Evolutionary conservation across 2,797 vertebrate species (phyloP).

Genomic region (Cuculus canorus): DNA sequence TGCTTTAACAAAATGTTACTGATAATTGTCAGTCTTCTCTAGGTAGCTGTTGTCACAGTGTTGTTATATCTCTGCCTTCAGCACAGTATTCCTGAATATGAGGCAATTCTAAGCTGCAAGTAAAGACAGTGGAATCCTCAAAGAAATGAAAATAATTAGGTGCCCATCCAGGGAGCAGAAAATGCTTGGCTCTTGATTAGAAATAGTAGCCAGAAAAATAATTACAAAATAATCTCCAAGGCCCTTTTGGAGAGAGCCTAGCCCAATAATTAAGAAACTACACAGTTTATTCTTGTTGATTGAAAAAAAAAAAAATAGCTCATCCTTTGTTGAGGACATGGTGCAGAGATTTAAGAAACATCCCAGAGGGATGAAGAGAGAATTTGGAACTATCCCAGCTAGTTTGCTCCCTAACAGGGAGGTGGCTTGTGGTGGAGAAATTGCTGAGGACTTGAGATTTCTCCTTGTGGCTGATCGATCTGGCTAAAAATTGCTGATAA

Average conservation of each 20-base stretch:
- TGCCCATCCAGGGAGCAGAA: not conserved
- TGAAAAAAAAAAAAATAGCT: too few relatives aligned
- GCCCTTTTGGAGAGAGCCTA: not conserved
- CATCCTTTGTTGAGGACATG: too few relatives aligned
- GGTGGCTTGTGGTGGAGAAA: too few relatives aligned
- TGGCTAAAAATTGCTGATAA: too few relatives aligned
- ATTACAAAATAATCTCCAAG: slow-evolving; percentile 22
- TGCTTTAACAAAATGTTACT: not conserved
- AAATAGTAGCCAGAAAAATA: slow-evolving; percentile 41
- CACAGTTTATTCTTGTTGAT: slow-evolving; percentile 24
- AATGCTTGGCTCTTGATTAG: slow-evolving; percentile 34
- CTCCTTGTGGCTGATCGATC: too few relatives aligned
- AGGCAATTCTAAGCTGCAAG: not conserved
- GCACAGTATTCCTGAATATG: not conserved
- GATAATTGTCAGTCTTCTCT: not conserved
- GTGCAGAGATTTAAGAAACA: too few relatives aligned
- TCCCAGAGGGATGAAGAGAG: too few relatives aligned
- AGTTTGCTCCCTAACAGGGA: too few relatives aligned
- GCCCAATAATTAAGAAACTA: slow-evolving; percentile 27
- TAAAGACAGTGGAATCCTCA: not conserved
- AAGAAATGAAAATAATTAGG: not conserved
- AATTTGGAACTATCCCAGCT: too few relatives aligned
- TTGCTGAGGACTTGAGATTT: too few relatives aligned
- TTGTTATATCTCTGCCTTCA: not conserved
- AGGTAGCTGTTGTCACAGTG: not conserved